A percentile compares a stretch with the other conserved stretches of the same genome.
Evolutionary conservation across 2,888 invertebrate species (phyloP).

Genomic region (Noctua pronuba): DNA sequence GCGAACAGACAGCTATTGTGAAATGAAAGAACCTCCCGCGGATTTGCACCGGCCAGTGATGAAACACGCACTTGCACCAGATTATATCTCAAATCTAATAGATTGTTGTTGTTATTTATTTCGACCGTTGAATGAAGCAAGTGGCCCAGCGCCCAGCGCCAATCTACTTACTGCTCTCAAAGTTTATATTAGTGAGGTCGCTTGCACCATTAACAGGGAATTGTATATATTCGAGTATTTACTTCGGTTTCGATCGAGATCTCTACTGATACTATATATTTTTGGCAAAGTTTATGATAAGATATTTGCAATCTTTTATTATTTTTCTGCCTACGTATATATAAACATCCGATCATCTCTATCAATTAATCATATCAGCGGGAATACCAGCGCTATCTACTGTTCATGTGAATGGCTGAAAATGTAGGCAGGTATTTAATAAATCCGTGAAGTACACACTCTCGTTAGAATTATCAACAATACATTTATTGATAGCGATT

Average conservation of each 20-base stretch:
- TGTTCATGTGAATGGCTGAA: constrained; percentile 51
- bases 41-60: constrained; percentile 77
- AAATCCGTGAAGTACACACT: constrained; percentile 33
- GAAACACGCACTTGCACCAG: constrained; percentile 80
- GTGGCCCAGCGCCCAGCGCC: constrained; percentile 54
- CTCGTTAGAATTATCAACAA: constrained; percentile 49
- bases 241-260: constrained; percentile 1
- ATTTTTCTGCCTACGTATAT: constrained; percentile 20
- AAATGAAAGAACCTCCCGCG: constrained; percentile 81
- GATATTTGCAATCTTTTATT: constrained; percentile 8
- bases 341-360: constrained; percentile 28
- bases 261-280: background rate
- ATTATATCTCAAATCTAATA: constrained; percentile 80
- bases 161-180: constrained; percentile 57
- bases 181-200: constrained; percentile 50
- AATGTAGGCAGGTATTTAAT: constrained; percentile 49
- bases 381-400: constrained; percentile 67
- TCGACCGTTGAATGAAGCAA: constrained; percentile 73
- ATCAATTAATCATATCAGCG: constrained; percentile 55
- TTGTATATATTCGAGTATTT: constrained; percentile 13
- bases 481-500: constrained; percentile 57
- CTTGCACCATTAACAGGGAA: constrained; percentile 31
- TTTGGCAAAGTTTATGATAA: constrained; percentile 13
- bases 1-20: constrained; percentile 76
- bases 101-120: constrained; percentile 77